These are phyloP conservation scores for Lepus europaeus DNA, from an alignment of 2,113 vertebrate genomes.

Conservation along the genomic window DNA sequence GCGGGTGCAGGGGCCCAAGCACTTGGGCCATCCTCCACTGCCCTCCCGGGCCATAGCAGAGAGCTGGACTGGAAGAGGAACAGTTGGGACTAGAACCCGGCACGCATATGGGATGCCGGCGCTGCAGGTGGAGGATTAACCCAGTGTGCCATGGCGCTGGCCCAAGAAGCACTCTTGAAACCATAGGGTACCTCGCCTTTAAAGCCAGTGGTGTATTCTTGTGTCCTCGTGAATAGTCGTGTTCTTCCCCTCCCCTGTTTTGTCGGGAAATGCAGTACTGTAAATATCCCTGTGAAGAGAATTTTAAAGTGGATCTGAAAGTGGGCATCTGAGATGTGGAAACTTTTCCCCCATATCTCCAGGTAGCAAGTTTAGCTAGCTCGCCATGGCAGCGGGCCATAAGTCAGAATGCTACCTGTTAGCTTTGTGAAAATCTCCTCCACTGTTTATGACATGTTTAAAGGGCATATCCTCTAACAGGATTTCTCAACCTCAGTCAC, in stretches of 20 bases:
- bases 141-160: no score
- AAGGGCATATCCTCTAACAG: neutral
- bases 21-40: no score
- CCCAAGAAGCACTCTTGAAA: neutral
- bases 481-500: conserved; percentile 19
- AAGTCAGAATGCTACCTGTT: conserved; percentile 17
- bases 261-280: neutral
- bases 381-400: neutral
- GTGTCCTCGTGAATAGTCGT: neutral
- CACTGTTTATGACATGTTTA: neutral
- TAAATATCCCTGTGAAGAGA: neutral
- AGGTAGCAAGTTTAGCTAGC: conserved; percentile 1
- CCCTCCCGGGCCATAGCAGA: no score
- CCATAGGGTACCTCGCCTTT: neutral
- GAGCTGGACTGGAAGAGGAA: no score
- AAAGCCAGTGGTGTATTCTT: neutral
- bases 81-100: no score
- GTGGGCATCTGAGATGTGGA: neutral
- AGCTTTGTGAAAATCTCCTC: neutral
- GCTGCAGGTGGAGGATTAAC: no score
- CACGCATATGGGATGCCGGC: no score
- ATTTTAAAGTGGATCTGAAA: conserved; percentile 22
- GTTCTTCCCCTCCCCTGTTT: neutral
- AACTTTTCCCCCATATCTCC: neutral
- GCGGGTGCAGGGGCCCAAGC: no score